Conservation (phyloP, 2,888 invertebrate genomes). For the Cataglyphis rosenhaueri region DNA sequence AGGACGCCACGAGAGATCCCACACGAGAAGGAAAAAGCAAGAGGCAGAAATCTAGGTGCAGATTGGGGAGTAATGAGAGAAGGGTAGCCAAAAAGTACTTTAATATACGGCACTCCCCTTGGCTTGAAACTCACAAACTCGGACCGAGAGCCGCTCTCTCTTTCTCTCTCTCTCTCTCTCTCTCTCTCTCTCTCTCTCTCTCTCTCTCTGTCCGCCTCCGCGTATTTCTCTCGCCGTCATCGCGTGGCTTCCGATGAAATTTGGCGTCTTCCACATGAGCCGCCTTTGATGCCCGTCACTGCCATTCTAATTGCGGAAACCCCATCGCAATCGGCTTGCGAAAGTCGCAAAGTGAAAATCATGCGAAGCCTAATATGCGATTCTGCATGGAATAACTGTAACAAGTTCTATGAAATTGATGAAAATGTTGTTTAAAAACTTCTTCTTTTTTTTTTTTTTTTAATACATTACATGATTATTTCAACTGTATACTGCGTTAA, state of each 20-base stretch:
- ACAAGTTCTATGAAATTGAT: neutral
- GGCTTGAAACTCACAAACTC: constrained; percentile 81
- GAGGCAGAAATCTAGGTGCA: constrained; percentile 65
- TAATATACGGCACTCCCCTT: constrained; percentile 83
- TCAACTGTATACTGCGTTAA: neutral
- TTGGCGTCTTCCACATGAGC: constrained; percentile 79
- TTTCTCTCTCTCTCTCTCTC: constrained; percentile 59
- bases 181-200: constrained; percentile 55
- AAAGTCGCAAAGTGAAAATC: constrained; percentile 45
- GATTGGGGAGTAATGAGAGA: constrained; percentile 69
- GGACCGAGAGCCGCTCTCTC: constrained; percentile 72
- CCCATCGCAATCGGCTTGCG: constrained; percentile 70
- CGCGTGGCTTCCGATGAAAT: constrained; percentile 82
- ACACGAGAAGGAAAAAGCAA: constrained; percentile 68
- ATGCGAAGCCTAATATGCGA: constrained; percentile 59
- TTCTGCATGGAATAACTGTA: constrained; percentile 35
- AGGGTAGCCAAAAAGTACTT: constrained; percentile 81
- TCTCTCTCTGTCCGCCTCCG: constrained; percentile 39
- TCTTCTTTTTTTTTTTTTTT: constrained; percentile 6
- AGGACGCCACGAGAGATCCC: constrained; percentile 58
- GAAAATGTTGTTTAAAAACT: neutral
- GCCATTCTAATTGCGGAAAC: constrained; percentile 77
- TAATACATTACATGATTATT: neutral
- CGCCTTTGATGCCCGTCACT: constrained; percentile 76
- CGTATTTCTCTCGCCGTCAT: constrained; percentile 67